Evolutionary conservation across 2,797 vertebrate genomes (phyloP), one percentile per base, ranked within the genome.

Genomic region (Alca torda): DNA sequence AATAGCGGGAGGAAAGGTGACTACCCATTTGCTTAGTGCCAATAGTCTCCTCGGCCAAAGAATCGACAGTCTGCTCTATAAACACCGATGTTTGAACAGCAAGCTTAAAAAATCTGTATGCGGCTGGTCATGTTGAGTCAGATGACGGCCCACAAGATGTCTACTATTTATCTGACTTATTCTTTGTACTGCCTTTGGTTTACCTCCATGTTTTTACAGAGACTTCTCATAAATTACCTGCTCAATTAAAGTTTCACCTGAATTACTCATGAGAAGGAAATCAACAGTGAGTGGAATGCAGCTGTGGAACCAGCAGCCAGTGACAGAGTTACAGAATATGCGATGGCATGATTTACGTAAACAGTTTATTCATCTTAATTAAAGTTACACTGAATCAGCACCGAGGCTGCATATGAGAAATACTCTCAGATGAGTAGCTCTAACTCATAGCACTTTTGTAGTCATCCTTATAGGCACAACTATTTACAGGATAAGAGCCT

Each of bases 211-310:
- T 72, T 77, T 80, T 73, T 28, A 41, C 57, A 88, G 53, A 72
- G 4, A 63, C 53, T 56, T 74, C 60, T 96, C 67, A 69, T 74
- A 37, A 90, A 74, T 82, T 86, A 91, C 50, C 57, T 72, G 60
- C 54, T 69, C 23, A 51, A 70, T 51, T 90, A 83, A 61, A 83
- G 65, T 51, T 65, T 93, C 61, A n/a, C 61, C 28, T 83, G 70
- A 72, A 68, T 93, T 94, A 78, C 45, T 93, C 78, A 96, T 18
- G 20, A 91, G 46, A 80, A 91, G 68, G 72, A 94, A 83, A 75
- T 56, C 57, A 94, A 30, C 81, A 54, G 31, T 9, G 23, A 80
- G 41, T 39, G 39, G 56, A 87, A 84, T 13, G 60, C 48, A 91
- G 45, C 24, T 1, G 1, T 21, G 51, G 18, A 87, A 50, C 13